Conservation (phyloP, 2,113 vertebrate genomes). For the Amphiprion ocellaris region DNA sequence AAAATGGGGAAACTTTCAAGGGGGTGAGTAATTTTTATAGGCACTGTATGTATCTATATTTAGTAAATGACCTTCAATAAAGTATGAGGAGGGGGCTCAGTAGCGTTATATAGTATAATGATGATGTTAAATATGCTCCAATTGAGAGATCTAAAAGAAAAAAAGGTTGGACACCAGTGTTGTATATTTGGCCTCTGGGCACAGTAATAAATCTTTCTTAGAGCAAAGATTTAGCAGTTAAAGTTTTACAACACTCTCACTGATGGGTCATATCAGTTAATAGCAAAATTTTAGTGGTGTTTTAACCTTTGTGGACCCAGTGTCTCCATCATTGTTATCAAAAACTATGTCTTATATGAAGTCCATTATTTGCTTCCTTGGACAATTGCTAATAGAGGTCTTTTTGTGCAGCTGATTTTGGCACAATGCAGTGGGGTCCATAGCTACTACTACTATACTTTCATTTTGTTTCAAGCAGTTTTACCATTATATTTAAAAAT, state of each 20-base stretch:
- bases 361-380: neutral
- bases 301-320: slow-evolving; percentile 26
- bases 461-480: neutral
- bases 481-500: slow-evolving; percentile 1
- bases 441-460: neutral
- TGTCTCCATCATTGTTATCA: slow-evolving; percentile 11
- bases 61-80: neutral
- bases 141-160: neutral
- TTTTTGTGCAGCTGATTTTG: neutral
- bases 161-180: neutral
- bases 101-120: slow-evolving; percentile 7
- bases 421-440: neutral
- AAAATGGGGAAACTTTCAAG: no score
- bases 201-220: slow-evolving; percentile 51
- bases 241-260: slow-evolving; percentile 18
- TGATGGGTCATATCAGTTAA: slow-evolving; percentile 31
- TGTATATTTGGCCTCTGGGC: slow-evolving; percentile 8
- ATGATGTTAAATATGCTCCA: slow-evolving; percentile 1
- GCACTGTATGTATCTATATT: no score
- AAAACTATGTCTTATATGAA: slow-evolving; percentile 19
- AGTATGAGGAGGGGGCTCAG: neutral
- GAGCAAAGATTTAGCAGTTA: slow-evolving; percentile 43
- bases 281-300: slow-evolving; percentile 9
- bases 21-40: no score
- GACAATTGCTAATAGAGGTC: neutral